Percentiles rank a stretch among this genome's conserved stretches.
phyloP scores from a whole-genome alignment of 2,797 vertebrate genomes.

The Paedocypris micromegethes region DNA sequence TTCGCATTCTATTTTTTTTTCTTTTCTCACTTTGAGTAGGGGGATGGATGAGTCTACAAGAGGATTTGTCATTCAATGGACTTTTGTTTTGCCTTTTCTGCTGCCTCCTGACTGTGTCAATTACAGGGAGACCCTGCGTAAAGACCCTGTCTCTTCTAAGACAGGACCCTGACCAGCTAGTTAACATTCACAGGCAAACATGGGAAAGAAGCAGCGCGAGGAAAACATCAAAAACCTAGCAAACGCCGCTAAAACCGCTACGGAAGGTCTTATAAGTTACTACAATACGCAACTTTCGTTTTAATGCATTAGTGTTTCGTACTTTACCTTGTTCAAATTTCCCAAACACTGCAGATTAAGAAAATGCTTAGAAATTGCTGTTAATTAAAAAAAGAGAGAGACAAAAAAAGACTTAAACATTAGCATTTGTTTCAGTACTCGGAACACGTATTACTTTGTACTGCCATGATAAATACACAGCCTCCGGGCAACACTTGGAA shows the following conservation, averaged over 20 bases:
- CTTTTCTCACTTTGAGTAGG: slow-evolving; percentile 71
- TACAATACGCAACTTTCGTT: slow-evolving; percentile 6
- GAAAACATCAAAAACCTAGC: slow-evolving; percentile 48
- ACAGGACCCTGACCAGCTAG: slow-evolving; percentile 73
- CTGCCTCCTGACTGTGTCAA: slow-evolving; percentile 86
- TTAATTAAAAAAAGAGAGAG: not conserved
- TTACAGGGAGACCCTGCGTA: slow-evolving; percentile 77
- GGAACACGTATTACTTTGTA: slow-evolving; percentile 44
- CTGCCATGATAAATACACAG: slow-evolving; percentile 37
- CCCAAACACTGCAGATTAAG: not conserved
- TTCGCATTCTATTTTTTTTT: slow-evolving; percentile 55
- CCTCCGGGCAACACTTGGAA: slow-evolving; percentile 36
- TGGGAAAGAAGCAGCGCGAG: slow-evolving; percentile 70
- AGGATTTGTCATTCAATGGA: slow-evolving; percentile 82
- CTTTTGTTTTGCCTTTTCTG: slow-evolving; percentile 92
- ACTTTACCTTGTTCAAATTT: slow-evolving; percentile 2
- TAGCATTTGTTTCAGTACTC: slow-evolving; percentile 25
- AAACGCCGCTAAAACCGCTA: slow-evolving; percentile 13
- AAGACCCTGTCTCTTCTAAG: slow-evolving; percentile 73
- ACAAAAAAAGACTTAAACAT: slow-evolving; percentile 22
- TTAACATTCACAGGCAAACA: slow-evolving; percentile 86
- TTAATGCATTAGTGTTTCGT: not conserved
- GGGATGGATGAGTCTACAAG: slow-evolving; percentile 77
- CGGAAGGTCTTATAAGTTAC: slow-evolving; percentile 32
- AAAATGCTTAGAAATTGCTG: too few relatives aligned